Evolutionary conservation across 2,888 invertebrate species (phyloP).

Genomic region (Stenchaetothrips biformis): DNA sequence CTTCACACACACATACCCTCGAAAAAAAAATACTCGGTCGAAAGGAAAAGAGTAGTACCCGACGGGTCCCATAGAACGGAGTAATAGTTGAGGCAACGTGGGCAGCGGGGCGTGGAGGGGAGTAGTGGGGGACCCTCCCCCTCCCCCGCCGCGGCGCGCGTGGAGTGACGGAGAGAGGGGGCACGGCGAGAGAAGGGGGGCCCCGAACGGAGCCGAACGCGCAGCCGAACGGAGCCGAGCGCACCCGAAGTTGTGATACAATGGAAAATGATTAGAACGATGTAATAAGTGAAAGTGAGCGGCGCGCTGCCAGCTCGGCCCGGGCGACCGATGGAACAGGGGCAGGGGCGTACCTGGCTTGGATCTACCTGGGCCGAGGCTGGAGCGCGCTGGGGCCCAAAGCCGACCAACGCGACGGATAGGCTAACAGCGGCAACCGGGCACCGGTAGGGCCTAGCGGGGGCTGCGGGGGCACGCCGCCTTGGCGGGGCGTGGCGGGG

Average conservation of each 20-base stretch:
- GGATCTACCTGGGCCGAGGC: background rate
- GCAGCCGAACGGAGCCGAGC: conserved; percentile 42
- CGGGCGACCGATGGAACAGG: background rate
- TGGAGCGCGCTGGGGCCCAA: background rate
- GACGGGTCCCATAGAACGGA: background rate
- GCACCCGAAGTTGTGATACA: conserved; percentile 55
- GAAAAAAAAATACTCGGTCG: no score
- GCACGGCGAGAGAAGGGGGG: conserved; percentile 31
- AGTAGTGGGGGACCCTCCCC: conserved; percentile 3
- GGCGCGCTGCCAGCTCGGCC: conserved; percentile 42
- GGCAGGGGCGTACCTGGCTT: background rate
- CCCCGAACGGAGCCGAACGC: conserved; percentile 35
- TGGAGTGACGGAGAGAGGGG: conserved; percentile 28
- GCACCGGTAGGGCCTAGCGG: background rate
- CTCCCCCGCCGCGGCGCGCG: background rate
- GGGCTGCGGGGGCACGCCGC: background rate
- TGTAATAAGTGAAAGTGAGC: conserved; percentile 86
- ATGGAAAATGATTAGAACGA: conserved; percentile 69
- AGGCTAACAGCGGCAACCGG: conserved; percentile 8
- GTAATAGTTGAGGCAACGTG: background rate
- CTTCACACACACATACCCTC: no score
- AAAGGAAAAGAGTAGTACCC: background rate
- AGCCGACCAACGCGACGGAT: background rate
- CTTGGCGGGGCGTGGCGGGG: background rate
- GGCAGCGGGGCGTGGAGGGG: conserved; percentile 26